Base-by-base conservation (phyloP, 2,113 vertebrate species). In the Myodes glareolus region DNA sequence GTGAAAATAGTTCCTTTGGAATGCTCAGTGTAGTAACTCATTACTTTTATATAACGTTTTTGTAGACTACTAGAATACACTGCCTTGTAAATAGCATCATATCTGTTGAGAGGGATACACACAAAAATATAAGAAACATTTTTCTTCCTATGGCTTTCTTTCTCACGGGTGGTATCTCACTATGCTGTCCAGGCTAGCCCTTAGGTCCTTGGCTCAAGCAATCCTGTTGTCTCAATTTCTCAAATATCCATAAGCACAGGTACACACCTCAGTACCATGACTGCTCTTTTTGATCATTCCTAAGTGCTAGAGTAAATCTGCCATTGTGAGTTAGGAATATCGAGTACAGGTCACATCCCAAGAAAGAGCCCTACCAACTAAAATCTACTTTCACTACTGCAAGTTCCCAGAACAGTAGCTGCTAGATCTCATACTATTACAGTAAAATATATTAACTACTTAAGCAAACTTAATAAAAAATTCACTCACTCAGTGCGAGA, bases 1-100 rank as follows among this genome's bases (percentile, higher is more conserved):
- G 7, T 87, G 50, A 94, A 82, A 84, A 95, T 68, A 14, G 39
- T 89, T 92, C 47, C 47, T 96, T 42, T 87, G n/a, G 31, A 94
- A 88, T 67, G 21, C 1, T 27, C 5, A 58, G 61, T 27, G 2
- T 61, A 61, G 31, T 88, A 76, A 91, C 33, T 87, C 21, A 47
- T 0, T 70, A 52, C 1, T 72, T 92, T 94, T 55, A 82, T 63
- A 7, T 14, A 58, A 6, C 70, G 19, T 80, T 81, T 50, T 31
- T 84, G 10, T 88, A 39, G 29, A 88, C 63, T 84, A 88, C 70
- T 86, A 76, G 33, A 94, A 80, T 61, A 84, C 1, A 88, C 33
- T 52, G 92, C 47, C 7, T 84, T 80, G 36, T 75, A 73, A 96
- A 65, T 81, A 94, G 90, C 21, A 68, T 67, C 36, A 2, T 94